Conservation (phyloP, 2,888 invertebrate genomes). For the Epiblema foenella region DNA sequence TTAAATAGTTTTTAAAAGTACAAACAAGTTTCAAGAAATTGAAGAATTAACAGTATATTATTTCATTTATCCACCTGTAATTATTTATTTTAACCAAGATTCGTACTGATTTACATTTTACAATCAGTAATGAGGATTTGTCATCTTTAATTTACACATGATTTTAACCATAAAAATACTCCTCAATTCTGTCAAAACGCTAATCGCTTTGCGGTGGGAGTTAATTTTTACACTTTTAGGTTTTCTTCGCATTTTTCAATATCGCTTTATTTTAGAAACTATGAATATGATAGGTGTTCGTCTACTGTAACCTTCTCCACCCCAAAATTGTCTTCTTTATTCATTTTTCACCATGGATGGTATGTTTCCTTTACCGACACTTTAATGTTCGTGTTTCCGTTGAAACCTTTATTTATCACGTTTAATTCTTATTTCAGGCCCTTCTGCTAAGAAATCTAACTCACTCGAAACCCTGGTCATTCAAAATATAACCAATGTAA, state of each 20-base stretch:
- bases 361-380: slow-evolving; percentile 34
- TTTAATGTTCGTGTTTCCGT: slow-evolving; percentile 10
- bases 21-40: neutral
- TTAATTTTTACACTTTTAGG: slow-evolving; percentile 40
- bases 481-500: slow-evolving; percentile 70
- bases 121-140: neutral
- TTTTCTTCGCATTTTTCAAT: slow-evolving; percentile 39
- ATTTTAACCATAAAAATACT: slow-evolving; percentile 19
- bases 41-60: neutral
- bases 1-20: neutral
- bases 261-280: slow-evolving; percentile 29
- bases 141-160: neutral
- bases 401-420: neutral
- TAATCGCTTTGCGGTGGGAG: slow-evolving; percentile 38
- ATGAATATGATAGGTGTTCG: slow-evolving; percentile 25
- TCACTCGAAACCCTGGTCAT: slow-evolving; percentile 74
- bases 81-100: neutral
- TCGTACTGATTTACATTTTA: no score
- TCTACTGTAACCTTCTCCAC: slow-evolving; percentile 20
- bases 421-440: slow-evolving; percentile 57
- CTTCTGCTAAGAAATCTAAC: slow-evolving; percentile 71
- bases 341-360: slow-evolving; percentile 45
- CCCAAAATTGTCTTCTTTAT: slow-evolving; percentile 29
- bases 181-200: slow-evolving; percentile 31
- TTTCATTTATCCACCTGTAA: neutral